Evolutionary conservation across 1,140 invertebrate genomes (phyloP), one percentile per base, ranked within the genome.

Genomic region (Hylaeus anthracinus): DNA sequence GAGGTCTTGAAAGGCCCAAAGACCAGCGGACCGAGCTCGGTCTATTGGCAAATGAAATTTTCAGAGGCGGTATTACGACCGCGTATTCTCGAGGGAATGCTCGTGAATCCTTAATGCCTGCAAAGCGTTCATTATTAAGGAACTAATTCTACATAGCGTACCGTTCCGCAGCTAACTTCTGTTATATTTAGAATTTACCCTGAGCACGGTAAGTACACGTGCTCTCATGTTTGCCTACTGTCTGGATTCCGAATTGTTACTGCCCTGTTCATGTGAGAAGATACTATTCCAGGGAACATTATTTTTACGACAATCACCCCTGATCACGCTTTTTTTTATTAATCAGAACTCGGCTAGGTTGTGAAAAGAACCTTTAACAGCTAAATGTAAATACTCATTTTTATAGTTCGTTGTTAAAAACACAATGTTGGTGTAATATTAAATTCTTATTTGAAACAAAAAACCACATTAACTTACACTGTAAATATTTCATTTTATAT

Each of bases 1-100:
- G 51, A 41, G 61, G 61, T 73, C 71, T 64, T 61, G 43, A 60
- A 79, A 65, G 43, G 70, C 9, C n/a, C 15, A 1, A 5, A 51
- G 26, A 58, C n/a, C 1, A 8, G 0, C n/a, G 53, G 26, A 3
- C 3, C 14, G 6, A 15, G 15, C n/a, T 37, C 15, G 60, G 70
- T 65, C 61, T 65, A 79, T 72, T 56, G 77, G 26, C 63, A 79
- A 72, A 79, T 79, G 69, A 72, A 79, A 79, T 79, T 73, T 73
- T 79, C 77, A 66, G 14, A 9, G 5, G 56, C 51, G 51, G 77
- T 39, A 58, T 63, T 66, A 73, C 41, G 9, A 15, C 26, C 60
- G 43, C 41, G 71, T 48, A 45, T 37, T 9, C 56, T 39, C 39
- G 1, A 14, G 48, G 26, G 63, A 48, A 48, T 39, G 26, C 66